These are phyloP conservation scores for honey bee (Apis mellifera) DNA, from an alignment of 1,140 invertebrate species.

Conservation along the genomic window DNA sequence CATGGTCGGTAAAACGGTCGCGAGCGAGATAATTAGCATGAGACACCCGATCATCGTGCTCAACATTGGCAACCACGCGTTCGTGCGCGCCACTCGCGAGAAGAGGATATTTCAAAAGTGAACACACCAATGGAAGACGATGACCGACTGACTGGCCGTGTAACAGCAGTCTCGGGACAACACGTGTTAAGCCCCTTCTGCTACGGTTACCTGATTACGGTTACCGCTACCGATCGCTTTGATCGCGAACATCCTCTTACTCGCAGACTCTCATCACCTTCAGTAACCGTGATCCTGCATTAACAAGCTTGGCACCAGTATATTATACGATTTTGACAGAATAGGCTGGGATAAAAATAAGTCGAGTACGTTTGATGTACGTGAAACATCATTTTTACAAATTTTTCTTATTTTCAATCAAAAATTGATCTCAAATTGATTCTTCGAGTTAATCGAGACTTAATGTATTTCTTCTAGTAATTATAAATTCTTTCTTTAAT, in stretches of 20 bases:
- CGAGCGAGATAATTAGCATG: not conserved
- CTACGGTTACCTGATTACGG: slow-evolving; percentile 7
- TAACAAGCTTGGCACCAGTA: too few species aligned
- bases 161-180: slow-evolving; percentile 12
- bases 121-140: slow-evolving; percentile 35
- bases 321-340: too few species aligned
- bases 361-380: too few species aligned
- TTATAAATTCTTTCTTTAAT: not conserved
- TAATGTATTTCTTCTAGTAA: not conserved
- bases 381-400: not conserved
- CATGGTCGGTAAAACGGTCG: not conserved
- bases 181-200: slow-evolving; percentile 51
- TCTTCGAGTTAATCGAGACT: not conserved
- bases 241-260: not conserved
- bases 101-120: not conserved
- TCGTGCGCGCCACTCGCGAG: not conserved
- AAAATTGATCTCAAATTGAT: too few species aligned
- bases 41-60: slow-evolving; percentile 18
- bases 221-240: slow-evolving; percentile 3
- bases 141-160: slow-evolving; percentile 47
- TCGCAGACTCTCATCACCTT: not conserved
- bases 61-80: not conserved
- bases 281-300: too few species aligned
- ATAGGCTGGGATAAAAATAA: too few species aligned
- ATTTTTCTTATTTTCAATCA: not conserved